Evolutionary conservation across 2,888 invertebrate species (phyloP).

Genomic region (Drosophila cognata): DNA sequence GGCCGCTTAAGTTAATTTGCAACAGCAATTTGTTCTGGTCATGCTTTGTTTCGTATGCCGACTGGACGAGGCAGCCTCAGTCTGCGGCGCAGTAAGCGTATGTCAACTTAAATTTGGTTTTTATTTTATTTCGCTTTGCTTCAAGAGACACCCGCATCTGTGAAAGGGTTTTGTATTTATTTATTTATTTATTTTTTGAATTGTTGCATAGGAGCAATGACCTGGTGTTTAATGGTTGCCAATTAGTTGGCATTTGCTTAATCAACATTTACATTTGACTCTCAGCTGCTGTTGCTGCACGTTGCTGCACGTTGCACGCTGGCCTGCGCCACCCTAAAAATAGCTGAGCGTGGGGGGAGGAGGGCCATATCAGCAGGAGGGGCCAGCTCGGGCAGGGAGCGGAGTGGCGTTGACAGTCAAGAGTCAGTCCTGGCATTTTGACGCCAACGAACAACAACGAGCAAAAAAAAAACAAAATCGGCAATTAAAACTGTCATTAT

Average conservation of each 20-base stretch:
- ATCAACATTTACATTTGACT: slow-evolving; percentile 69
- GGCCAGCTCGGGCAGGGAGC: too few relatives aligned
- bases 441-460: slow-evolving; percentile 72
- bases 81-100: slow-evolving; percentile 49
- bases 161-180: slow-evolving; percentile 1
- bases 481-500: slow-evolving; percentile 81
- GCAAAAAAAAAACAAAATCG: slow-evolving; percentile 48
- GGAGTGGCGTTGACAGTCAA: slow-evolving; percentile 24
- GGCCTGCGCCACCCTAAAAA: slow-evolving; percentile 57
- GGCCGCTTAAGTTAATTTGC: slow-evolving; percentile 60
- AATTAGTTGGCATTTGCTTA: slow-evolving; percentile 77
- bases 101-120: slow-evolving; percentile 60
- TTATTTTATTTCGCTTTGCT: slow-evolving; percentile 27
- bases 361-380: background rate
- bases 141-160: slow-evolving; percentile 38
- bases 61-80: background rate
- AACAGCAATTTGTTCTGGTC: slow-evolving; percentile 71
- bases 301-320: slow-evolving; percentile 20
- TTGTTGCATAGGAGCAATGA: slow-evolving; percentile 52
- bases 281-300: background rate
- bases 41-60: slow-evolving; percentile 14
- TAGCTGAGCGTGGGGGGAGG: slow-evolving; percentile 31
- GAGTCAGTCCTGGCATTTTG: slow-evolving; percentile 62
- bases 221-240: slow-evolving; percentile 64
- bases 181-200: background rate